phyloP scores from a whole-genome alignment of 64 coral and sea anemone genomes.

The Pachyseris speciosa region DNA sequence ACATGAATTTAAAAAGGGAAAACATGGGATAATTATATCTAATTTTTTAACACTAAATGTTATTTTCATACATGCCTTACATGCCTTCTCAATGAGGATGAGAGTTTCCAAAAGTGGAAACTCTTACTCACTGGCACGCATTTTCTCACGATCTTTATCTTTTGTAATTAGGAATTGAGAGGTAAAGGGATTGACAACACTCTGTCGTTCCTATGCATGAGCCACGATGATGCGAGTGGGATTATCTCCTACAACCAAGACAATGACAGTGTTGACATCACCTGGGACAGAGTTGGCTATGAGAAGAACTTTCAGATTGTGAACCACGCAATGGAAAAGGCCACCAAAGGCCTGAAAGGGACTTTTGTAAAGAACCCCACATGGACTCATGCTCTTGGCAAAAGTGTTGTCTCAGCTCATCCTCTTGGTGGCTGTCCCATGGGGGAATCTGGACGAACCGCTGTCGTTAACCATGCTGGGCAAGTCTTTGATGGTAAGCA shows the following conservation, averaged over 20 bases:
- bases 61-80: neutral
- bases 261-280: constrained; percentile 30
- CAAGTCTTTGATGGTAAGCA: constrained; percentile 64
- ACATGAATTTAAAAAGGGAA: neutral
- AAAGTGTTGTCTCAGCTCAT: constrained; percentile 38
- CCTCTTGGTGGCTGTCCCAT: constrained; percentile 62
- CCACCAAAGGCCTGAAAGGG: neutral
- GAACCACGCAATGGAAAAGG: constrained; percentile 17
- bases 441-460: constrained; percentile 40
- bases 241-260: neutral
- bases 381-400: constrained; percentile 12
- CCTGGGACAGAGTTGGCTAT: constrained; percentile 33
- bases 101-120: neutral
- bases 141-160: neutral
- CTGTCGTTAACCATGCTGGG: constrained; percentile 57
- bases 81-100: neutral
- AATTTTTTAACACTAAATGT: neutral
- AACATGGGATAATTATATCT: neutral
- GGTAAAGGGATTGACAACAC: constrained; percentile 32
- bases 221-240: constrained; percentile 41
- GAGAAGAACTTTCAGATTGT: constrained; percentile 30
- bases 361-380: constrained; percentile 49
- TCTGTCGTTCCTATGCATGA: constrained; percentile 48
- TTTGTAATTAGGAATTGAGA: neutral
- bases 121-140: neutral